Evolutionary conservation across 2,888 invertebrate genomes (phyloP).

Genomic region (Oligia fasciuncula): DNA sequence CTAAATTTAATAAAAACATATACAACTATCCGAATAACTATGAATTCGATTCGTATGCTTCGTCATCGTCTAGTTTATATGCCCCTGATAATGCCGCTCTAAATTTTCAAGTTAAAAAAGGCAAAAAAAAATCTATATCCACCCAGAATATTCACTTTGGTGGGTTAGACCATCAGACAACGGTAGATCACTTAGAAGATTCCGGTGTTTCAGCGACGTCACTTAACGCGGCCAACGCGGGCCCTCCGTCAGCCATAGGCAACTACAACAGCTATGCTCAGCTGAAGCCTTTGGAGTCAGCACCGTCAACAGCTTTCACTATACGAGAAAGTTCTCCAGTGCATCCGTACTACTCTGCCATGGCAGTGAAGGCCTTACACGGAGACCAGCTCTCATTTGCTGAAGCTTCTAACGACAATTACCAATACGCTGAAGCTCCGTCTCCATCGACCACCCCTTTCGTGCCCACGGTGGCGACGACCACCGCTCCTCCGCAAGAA

Average conservation of each 20-base stretch:
- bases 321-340: conserved; percentile 81
- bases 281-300: conserved; percentile 68
- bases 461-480: conserved; percentile 70
- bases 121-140: conserved; percentile 85
- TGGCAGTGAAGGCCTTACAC: conserved; percentile 81
- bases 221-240: conserved; percentile 72
- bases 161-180: conserved; percentile 81
- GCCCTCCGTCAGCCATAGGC: conserved; percentile 74
- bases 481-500: conserved; percentile 65
- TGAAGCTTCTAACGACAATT: conserved; percentile 84
- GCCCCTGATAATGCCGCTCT: conserved; percentile 70
- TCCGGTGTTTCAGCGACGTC: conserved; percentile 69
- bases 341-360: conserved; percentile 81
- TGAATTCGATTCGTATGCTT: conserved; percentile 82
- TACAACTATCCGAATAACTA: conserved; percentile 79
- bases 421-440: conserved; percentile 82
- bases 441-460: conserved; percentile 70
- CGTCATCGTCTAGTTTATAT: conserved; percentile 80
- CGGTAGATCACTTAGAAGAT: conserved; percentile 81
- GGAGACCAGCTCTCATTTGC: conserved; percentile 76
- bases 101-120: conserved; percentile 72
- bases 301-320: conserved; percentile 76
- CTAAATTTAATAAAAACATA: conserved; percentile 78
- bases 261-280: conserved; percentile 74
- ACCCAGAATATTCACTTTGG: conserved; percentile 86